These are phyloP conservation scores for Ammodytes dubius DNA, from an alignment of 2,113 vertebrate genomes.

Conservation along the genomic window DNA sequence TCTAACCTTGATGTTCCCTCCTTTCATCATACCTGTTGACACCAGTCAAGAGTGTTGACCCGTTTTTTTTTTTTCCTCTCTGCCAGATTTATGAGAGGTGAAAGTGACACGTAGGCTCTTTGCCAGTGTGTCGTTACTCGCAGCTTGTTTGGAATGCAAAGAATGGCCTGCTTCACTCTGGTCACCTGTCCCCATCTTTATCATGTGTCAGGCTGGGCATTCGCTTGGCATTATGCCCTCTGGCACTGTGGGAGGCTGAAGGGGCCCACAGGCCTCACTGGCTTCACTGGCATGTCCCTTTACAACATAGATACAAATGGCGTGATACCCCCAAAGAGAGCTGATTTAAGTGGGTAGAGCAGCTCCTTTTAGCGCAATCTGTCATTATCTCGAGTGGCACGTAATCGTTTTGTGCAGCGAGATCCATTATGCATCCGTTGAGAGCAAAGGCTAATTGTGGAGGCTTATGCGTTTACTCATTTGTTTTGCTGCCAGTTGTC, in stretches of 20 bases:
- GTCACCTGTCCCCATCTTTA: constrained; percentile 74
- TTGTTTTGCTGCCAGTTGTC: constrained; percentile 62
- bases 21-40: constrained; percentile 61
- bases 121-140: constrained; percentile 33
- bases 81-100: constrained; percentile 39
- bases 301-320: constrained; percentile 27
- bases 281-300: constrained; percentile 30
- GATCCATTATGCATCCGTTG: constrained; percentile 64
- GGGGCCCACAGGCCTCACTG: not conserved
- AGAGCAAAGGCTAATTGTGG: constrained; percentile 58
- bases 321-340: constrained; percentile 74
- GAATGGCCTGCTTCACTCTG: constrained; percentile 39
- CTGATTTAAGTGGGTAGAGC: constrained; percentile 51
- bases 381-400: constrained; percentile 69
- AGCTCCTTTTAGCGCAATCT: constrained; percentile 76
- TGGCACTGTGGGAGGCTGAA: constrained; percentile 42
- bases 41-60: constrained; percentile 21
- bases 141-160: constrained; percentile 44
- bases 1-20: constrained; percentile 24
- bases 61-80: not conserved
- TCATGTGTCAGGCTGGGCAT: constrained; percentile 59
- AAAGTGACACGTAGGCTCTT: constrained; percentile 18
- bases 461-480: constrained; percentile 48
- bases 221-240: constrained; percentile 49
- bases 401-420: constrained; percentile 60